Conservation (phyloP, 2,888 invertebrate species). For the Campaea margaritaria region DNA sequence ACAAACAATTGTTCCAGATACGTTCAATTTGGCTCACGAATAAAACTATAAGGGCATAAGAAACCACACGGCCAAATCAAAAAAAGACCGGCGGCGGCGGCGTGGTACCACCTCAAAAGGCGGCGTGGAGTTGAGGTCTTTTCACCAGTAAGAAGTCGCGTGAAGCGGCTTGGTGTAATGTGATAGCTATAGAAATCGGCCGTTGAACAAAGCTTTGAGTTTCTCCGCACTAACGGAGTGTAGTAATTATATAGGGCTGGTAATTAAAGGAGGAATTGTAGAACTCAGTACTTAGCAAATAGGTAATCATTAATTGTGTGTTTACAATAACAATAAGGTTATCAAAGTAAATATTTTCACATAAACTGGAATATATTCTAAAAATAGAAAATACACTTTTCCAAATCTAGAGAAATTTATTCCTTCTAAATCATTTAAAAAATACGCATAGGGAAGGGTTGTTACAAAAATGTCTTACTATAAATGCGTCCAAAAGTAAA, state of each 20-base stretch:
- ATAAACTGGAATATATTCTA: no score
- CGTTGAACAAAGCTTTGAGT: slow-evolving; percentile 58
- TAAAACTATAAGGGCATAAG: background rate
- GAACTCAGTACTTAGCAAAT: no score
- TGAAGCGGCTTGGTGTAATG: slow-evolving; percentile 56
- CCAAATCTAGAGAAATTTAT: no score
- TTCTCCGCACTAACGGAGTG: slow-evolving; percentile 42
- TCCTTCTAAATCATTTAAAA: background rate
- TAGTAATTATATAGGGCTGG: slow-evolving; percentile 1
- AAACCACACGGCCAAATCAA: slow-evolving; percentile 9
- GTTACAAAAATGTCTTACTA: background rate
- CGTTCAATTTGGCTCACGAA: background rate
- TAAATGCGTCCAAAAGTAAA: background rate
- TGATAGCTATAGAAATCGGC: slow-evolving; percentile 64
- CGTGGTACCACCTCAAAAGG: slow-evolving; percentile 27
- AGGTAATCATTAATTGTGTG: no score
- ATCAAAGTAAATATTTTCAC: no score
- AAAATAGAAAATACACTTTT: no score
- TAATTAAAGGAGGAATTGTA: slow-evolving; percentile 6
- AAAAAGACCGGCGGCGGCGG: slow-evolving; percentile 12
- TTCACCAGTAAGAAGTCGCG: slow-evolving; percentile 33
- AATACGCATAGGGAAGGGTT: background rate
- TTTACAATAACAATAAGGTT: no score
- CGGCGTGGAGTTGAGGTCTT: slow-evolving; percentile 20
- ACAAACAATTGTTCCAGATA: background rate